These are phyloP conservation scores for Eupeodes latifasciatus DNA, from an alignment of 2,888 invertebrate genomes.

Conservation along the genomic window DNA sequence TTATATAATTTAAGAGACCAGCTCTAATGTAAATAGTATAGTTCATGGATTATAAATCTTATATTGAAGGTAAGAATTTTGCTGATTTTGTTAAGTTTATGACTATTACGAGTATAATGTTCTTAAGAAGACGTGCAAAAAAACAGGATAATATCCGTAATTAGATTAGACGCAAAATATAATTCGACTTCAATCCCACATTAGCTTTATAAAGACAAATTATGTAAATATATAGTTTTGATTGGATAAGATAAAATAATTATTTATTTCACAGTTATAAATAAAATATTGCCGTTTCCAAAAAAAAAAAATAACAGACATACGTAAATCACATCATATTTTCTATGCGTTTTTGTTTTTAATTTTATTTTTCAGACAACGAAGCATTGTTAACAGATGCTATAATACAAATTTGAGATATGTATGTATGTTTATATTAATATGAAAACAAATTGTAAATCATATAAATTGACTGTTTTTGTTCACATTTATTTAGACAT, in stretches of 20 bases:
- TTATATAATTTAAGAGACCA: constrained; percentile 34
- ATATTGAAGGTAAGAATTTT: constrained; percentile 29
- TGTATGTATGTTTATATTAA: constrained; percentile 10
- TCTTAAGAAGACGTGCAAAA: constrained; percentile 17
- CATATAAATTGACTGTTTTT: constrained; percentile 25
- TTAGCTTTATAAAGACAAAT: constrained; percentile 60
- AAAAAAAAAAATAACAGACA: background rate
- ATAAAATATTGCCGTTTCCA: constrained; percentile 21
- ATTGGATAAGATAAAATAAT: background rate
- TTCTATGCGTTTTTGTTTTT: constrained; percentile 31
- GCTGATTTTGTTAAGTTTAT: constrained; percentile 32
- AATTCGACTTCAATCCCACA: constrained; percentile 60
- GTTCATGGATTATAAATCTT: constrained; percentile 53
- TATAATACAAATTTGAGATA: constrained; percentile 20
- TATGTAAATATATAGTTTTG: constrained; percentile 28
- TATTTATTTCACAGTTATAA: background rate
- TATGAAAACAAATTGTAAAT: constrained; percentile 12
- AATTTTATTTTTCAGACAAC: constrained; percentile 61
- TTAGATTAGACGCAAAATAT: constrained; percentile 58
- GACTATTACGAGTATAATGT: constrained; percentile 41
- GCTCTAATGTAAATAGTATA: constrained; percentile 69
- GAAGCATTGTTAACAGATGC: constrained; percentile 60
- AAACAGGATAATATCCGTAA: background rate
- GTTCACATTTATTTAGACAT: constrained; percentile 13
- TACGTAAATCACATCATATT: constrained; percentile 33